A percentile compares a stretch with the other conserved stretches of the same genome.
Evolutionary conservation across 1,140 invertebrate species (phyloP).

Genomic region (Lucilia sericata): DNA sequence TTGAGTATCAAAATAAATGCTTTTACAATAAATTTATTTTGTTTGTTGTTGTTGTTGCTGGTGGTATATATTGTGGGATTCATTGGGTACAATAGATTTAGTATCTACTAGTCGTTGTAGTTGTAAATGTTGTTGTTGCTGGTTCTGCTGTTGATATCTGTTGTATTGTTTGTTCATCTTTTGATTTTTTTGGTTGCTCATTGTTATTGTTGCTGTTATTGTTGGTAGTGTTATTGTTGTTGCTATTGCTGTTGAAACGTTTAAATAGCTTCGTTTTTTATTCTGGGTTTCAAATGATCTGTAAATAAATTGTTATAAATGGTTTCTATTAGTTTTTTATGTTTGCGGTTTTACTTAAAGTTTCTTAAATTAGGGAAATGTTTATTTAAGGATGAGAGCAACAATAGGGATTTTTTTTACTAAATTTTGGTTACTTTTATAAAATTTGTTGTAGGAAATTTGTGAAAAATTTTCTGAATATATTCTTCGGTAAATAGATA

Average conservation of each 20-base stretch:
- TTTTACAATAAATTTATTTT: slow-evolving; percentile 28
- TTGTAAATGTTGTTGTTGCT: not conserved
- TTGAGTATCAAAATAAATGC: slow-evolving; percentile 14
- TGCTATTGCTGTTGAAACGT: not conserved
- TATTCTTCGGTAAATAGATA: no score
- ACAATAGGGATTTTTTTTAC: no score
- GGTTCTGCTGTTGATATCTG: not conserved
- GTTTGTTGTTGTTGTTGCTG: not conserved
- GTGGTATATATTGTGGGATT: not conserved
- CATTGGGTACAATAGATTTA: not conserved
- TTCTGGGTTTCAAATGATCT: not conserved
- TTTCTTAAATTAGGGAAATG: slow-evolving; percentile 55
- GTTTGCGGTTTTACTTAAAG: no score
- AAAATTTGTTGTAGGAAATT: no score
- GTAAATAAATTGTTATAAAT: slow-evolving; percentile 6
- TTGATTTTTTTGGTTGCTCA: not conserved
- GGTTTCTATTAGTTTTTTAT: not conserved
- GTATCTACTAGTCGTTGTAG: not conserved
- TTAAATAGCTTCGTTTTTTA: not conserved
- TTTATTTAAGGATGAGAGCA: slow-evolving; percentile 56
- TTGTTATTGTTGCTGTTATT: not conserved
- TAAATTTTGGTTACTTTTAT: no score
- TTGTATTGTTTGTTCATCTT: not conserved
- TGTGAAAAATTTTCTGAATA: no score
- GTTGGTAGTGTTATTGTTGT: not conserved